A percentile compares a stretch with the other conserved stretches of the same genome.
Evolutionary conservation across 2,888 invertebrate genomes (phyloP).

Genomic region (Altica lythri): DNA sequence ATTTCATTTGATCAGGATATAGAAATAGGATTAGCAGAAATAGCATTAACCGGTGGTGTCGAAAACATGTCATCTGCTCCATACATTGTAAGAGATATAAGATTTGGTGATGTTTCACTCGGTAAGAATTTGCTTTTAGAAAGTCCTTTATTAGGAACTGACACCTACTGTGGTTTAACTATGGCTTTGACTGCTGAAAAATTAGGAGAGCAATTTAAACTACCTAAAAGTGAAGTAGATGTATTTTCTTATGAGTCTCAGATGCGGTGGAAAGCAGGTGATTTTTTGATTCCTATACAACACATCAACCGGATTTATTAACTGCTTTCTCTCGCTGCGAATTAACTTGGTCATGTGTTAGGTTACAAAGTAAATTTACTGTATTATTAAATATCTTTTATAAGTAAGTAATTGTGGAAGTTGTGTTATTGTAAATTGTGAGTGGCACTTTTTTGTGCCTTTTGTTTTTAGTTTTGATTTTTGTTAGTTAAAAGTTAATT

Average conservation of each 20-base stretch:
- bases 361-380: no score
- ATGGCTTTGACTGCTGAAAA: slow-evolving; percentile 98
- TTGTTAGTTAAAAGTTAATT: no score
- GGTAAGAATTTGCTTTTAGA: slow-evolving; percentile 80
- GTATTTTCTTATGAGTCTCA: slow-evolving; percentile 85
- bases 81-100: slow-evolving; percentile 78
- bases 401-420: no score
- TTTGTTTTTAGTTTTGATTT: no score
- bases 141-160: slow-evolving; percentile 89
- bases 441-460: no score
- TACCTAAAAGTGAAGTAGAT: slow-evolving; percentile 84
- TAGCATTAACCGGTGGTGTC: slow-evolving; percentile 88
- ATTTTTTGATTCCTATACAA: no score
- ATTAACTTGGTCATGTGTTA: no score
- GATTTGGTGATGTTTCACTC: slow-evolving; percentile 90
- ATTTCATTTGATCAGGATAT: slow-evolving; percentile 67
- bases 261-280: slow-evolving; percentile 82
- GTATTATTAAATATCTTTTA: no score
- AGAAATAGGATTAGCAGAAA: slow-evolving; percentile 77
- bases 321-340: no score
- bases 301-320: no score
- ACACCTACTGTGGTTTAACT: slow-evolving; percentile 85
- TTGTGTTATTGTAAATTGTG: no score
- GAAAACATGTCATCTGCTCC: slow-evolving; percentile 97
- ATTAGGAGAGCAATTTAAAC: slow-evolving; percentile 81